phyloP scores from a whole-genome alignment of 2,888 invertebrate genomes.

The Gryllus longicercus region DNA sequence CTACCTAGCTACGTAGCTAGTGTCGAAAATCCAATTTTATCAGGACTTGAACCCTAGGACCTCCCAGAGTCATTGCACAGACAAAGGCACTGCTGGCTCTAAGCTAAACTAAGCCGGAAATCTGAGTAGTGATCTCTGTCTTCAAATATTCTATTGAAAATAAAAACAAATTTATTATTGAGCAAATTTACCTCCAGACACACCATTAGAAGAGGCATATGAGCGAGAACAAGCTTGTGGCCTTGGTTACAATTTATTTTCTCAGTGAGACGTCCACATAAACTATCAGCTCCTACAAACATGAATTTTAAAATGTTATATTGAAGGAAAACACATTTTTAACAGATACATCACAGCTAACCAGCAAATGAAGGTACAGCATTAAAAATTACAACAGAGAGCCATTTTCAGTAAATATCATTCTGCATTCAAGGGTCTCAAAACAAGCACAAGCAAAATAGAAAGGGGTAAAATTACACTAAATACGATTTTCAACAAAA shows the following conservation, averaged over 20 bases:
- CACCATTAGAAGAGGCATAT: conserved; percentile 92
- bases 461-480: not conserved
- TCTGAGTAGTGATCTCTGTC: not conserved
- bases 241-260: conserved; percentile 90
- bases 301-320: conserved; percentile 17
- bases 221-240: conserved; percentile 85
- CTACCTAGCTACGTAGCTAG: too few species aligned
- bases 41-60: too few species aligned
- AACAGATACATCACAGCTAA: not conserved
- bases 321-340: conserved; percentile 19
- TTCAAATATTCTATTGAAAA: not conserved
- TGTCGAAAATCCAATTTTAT: too few species aligned
- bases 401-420: conserved; percentile 5
- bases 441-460: not conserved
- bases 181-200: conserved; percentile 70
- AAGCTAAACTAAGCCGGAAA: too few species aligned
- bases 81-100: too few species aligned
- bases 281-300: conserved; percentile 82
- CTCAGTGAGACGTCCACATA: conserved; percentile 90
- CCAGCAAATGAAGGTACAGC: not conserved
- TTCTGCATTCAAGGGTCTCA: conserved; percentile 18
- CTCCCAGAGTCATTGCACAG: too few species aligned
- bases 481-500: not conserved
- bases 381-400: not conserved
- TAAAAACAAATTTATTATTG: not conserved